Base-by-base conservation (phyloP, 2,113 vertebrate species). In the Carassius auratus region DNA sequence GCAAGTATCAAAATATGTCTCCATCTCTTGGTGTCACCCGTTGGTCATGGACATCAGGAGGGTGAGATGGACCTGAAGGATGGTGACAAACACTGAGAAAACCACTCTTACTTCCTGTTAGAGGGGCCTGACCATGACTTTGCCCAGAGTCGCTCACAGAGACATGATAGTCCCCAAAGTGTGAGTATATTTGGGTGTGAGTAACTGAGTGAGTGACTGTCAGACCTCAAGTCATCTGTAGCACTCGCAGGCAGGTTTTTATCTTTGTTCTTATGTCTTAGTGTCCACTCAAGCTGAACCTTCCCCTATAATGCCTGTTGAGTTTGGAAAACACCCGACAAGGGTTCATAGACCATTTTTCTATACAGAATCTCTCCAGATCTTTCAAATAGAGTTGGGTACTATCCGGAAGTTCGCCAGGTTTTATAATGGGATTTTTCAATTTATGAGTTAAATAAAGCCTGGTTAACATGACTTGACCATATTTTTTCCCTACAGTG, bases 1-100 rank as follows among this genome's bases (percentile, higher is more conserved):
- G 52, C 86, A 88, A 83, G 85, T 92, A 91, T 94, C 90, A 93
- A 91, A 92, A 76, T 91, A 85, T 92, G 90, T 92, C 91, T 93
- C 90, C 89, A 87, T 93, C 92, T 77, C 85, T 73, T 80, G 36
- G 80, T 90, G 84, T 64, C 59, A 87, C 30, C 48, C 52, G 45
- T 26, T 85, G 83, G 64, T 87, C 80, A 85, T 33, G 81, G 81
- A 69, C 69, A 55, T 69, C 1, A 19, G 13, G 42, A 71, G 66
- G 62, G 52, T 83, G 17, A 75, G 86, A 86, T 83, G 84, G 82
- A 89, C 38, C 89, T 62, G 55, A 45, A 90, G 92, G 81, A 88
- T 82, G 76, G 19, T 90, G 90, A 92, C 80, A 55, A 83, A 71
- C 23, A 80, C 83, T 90, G 75, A 86, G 82, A 92, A 82, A 87